A percentile compares a stretch with the other conserved stretches of the same genome.
These are phyloP conservation scores for Spheniscus humboldti DNA, from an alignment of 2,797 vertebrate genomes.

Conservation along the genomic window DNA sequence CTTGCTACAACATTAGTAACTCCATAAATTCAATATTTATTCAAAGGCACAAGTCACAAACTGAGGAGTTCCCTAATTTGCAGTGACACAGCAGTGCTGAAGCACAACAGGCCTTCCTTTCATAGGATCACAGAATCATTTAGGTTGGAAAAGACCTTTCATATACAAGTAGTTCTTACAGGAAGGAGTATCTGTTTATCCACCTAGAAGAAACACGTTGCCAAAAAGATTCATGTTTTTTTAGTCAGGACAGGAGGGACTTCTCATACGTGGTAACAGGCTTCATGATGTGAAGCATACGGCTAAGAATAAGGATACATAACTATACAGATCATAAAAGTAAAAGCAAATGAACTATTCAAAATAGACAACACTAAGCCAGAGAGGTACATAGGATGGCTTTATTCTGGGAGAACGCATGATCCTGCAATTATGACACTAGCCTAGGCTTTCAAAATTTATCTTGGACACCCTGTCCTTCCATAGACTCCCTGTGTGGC, in stretches of 20 bases:
- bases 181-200: neutral
- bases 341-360: neutral
- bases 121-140: neutral
- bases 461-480: neutral
- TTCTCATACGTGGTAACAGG: neutral
- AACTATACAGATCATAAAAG: neutral
- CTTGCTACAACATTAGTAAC: neutral
- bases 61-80: neutral
- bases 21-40: neutral
- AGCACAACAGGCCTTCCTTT: neutral
- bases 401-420: neutral
- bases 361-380: neutral
- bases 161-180: no score
- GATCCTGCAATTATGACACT: neutral
- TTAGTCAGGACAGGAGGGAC: neutral
- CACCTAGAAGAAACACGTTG: neutral
- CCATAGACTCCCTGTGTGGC: neutral
- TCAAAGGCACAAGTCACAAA: neutral
- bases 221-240: neutral
- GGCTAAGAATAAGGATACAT: neutral
- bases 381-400: neutral
- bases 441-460: neutral
- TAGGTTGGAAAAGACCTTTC: neutral
- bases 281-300: neutral
- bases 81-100: neutral